These are phyloP conservation scores for Actenoides lindsayi DNA, from an alignment of 2,113 vertebrate species.

Conservation along the genomic window DNA sequence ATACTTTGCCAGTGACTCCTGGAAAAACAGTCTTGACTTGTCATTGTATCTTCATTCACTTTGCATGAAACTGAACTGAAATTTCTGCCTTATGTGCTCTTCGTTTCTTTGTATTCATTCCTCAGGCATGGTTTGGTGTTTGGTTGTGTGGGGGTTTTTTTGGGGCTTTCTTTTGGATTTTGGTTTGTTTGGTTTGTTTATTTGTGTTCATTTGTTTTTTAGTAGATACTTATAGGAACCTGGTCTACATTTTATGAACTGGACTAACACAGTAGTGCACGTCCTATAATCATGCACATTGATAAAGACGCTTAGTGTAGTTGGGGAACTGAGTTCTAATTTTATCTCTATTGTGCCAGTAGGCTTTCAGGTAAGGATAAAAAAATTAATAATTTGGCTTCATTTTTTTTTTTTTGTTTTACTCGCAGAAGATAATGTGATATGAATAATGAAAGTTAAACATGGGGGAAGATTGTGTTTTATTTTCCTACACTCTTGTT, in stretches of 20 bases:
- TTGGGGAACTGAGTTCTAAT: not conserved
- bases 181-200: not conserved
- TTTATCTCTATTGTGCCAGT: not conserved
- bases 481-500: not conserved
- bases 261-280: not conserved
- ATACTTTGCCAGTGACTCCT: not conserved
- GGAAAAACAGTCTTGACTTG: not conserved
- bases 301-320: not conserved
- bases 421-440: fast-evolving
- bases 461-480: not conserved
- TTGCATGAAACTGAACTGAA: not conserved
- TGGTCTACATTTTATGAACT: not conserved
- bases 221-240: not conserved
- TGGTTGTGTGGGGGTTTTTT: not conserved
- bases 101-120: not conserved
- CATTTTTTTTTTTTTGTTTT: not conserved
- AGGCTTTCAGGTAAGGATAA: not conserved
- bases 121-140: too few relatives aligned
- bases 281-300: not conserved
- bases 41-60: not conserved
- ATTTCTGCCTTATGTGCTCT: not conserved
- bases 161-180: not conserved
- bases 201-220: too few relatives aligned
- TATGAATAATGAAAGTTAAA: not conserved
- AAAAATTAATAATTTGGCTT: not conserved